phyloP scores from a whole-genome alignment of 2,797 vertebrate species.

The Sebastes steindachneri region DNA sequence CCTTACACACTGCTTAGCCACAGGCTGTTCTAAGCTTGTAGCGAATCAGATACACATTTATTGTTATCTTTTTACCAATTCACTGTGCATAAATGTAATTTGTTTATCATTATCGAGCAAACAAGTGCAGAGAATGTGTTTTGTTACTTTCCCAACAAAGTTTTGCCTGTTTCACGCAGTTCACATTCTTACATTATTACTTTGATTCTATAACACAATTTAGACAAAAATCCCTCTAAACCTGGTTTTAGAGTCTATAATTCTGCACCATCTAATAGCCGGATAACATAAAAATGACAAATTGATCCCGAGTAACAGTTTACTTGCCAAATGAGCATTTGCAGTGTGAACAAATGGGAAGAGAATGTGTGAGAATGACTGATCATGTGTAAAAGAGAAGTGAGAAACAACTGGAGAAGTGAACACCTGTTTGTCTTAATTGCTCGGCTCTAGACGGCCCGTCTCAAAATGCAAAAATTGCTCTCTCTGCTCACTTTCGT shows the following conservation, averaged over 20 bases:
- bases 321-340: neutral
- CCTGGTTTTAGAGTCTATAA: neutral
- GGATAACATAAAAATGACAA: neutral
- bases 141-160: neutral
- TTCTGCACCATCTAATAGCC: neutral
- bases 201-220: neutral
- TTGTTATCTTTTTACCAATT: conserved; percentile 11
- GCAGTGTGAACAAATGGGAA: conserved; percentile 13
- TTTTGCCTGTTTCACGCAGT: neutral
- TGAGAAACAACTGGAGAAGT: conserved; percentile 41
- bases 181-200: neutral
- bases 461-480: conserved; percentile 10
- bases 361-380: conserved; percentile 26
- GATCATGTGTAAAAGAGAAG: neutral
- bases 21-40: neutral
- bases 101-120: neutral
- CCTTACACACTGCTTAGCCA: neutral
- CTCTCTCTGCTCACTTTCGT: conserved; percentile 26
- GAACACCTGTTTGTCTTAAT: conserved; percentile 52
- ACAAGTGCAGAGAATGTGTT: neutral
- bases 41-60: neutral
- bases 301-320: neutral
- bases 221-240: neutral
- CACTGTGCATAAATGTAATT: neutral
- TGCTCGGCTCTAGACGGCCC: conserved; percentile 32